Evolutionary conservation across 2,888 invertebrate genomes (phyloP).

Genomic region (Brenthis hecate): DNA sequence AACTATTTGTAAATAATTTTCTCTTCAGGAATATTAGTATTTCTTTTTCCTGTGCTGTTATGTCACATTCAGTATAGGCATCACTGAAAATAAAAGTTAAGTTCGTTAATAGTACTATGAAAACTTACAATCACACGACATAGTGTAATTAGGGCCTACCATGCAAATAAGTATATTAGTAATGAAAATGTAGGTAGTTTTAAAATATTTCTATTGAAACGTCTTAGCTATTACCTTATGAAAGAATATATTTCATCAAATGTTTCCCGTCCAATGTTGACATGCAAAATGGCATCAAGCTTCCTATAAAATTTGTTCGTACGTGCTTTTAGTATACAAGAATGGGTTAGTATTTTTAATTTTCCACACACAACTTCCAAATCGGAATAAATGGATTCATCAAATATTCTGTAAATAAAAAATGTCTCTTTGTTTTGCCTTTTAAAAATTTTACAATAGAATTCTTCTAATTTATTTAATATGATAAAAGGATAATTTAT

Average conservation of each 20-base stretch:
- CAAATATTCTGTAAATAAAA: constrained; percentile 81
- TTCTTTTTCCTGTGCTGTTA: constrained; percentile 74
- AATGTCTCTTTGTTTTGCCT: constrained; percentile 9
- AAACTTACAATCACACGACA: background rate
- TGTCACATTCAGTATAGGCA: constrained; percentile 76
- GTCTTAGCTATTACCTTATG: constrained; percentile 61
- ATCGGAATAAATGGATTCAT: constrained; percentile 83
- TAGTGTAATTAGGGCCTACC: background rate
- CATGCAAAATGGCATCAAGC: constrained; percentile 78
- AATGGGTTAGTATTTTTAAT: constrained; percentile 82
- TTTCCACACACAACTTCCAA: constrained; percentile 83
- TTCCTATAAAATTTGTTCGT: constrained; percentile 82
- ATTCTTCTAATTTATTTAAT: background rate
- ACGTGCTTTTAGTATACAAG: constrained; percentile 83
- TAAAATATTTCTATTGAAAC: background rate
- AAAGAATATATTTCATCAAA: constrained; percentile 81
- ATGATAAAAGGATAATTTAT: too few species aligned
- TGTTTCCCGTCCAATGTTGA: constrained; percentile 75
- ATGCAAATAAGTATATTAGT: background rate
- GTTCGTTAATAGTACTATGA: background rate
- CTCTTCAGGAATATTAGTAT: constrained; percentile 70
- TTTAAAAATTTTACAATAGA: background rate
- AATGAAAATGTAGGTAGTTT: background rate
- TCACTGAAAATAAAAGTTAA: constrained; percentile 63
- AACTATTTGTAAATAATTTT: constrained; percentile 44